Base-by-base conservation (phyloP, 2,888 invertebrate genomes). In the Ormyrus thymus region DNA sequence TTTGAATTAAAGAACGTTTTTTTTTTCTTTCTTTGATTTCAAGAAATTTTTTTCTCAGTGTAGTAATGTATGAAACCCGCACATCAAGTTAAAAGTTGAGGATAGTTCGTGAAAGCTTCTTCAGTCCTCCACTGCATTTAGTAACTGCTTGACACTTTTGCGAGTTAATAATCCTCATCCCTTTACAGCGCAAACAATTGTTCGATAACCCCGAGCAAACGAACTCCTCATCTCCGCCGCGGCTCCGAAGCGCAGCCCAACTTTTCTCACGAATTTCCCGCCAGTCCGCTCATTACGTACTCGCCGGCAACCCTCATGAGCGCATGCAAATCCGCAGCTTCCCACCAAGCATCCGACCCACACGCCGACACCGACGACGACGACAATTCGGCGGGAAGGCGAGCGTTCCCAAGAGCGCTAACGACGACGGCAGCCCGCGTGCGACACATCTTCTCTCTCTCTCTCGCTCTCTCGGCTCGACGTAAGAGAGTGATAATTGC, bases 351-450 rank as follows among this genome's bases (percentile, higher is more conserved):
- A 29, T 29, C 29, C 29, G 29, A 29, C 29, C 29, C 29, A 29
- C 29, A 29, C 29, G 29, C 29, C 29, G 29, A 29, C 29, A 29
- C 29, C 29, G 29, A 29, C 29, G 29, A 29, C 29, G 29, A 3
- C 29, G 15, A 13, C 13, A 59, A 50, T 70, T 43, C 51, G 70
- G 59, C 61, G 70, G 70, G 59, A 59, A 13, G 1, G 6, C 15
- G 55, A 66, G 43, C 6, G 51, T 43, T 50, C 46, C 50, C 50
- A n/a, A 15, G 69, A 15, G 43, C 29, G 51, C 43, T 29, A 55
- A 55, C 43, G 48, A 48, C 48, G 58, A 55, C 7, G 81, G 79
- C 76, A 80, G 78, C 81, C 77, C 79, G 77, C 75, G 70, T 56
- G 29, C 29, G 29, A 4, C 29, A 29, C 29, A 29, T 29, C 29